These are phyloP conservation scores for Dromaius novaehollandiae DNA, from an alignment of 2,113 vertebrate genomes.

Conservation along the genomic window DNA sequence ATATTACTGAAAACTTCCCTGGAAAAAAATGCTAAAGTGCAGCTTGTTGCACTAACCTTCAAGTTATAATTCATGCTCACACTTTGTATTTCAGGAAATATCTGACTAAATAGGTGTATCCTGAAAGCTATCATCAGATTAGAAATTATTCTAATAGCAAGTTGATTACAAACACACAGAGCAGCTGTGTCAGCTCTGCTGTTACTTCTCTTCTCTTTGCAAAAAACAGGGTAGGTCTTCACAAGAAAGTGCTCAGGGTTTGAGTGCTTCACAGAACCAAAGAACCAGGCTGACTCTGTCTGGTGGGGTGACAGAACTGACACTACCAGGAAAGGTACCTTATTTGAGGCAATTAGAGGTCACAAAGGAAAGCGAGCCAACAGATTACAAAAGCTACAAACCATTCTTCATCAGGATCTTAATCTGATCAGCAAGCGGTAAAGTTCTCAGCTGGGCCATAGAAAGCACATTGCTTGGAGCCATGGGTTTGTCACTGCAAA, in stretches of 20 bases:
- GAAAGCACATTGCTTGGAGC: constrained; percentile 96
- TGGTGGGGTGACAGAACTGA: not conserved
- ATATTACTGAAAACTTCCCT: not conserved
- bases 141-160: not conserved
- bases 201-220: not conserved
- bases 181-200: not conserved
- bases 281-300: not conserved
- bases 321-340: not conserved
- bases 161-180: not conserved
- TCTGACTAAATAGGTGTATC: not conserved
- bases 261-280: not conserved
- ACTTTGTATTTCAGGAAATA: not conserved
- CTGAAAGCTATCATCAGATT: not conserved
- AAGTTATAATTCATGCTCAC: not conserved
- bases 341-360: not conserved
- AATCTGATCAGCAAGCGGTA: constrained; percentile 94
- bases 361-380: not conserved
- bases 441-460: constrained; percentile 95
- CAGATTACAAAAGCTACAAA: constrained; percentile 60
- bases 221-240: not conserved
- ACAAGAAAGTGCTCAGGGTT: not conserved
- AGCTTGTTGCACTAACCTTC: not conserved
- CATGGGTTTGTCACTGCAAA: constrained; percentile 84
- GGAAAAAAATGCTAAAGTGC: not conserved
- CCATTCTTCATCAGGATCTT: constrained; percentile 98